phyloP scores from a whole-genome alignment of 2,113 vertebrate species.

The Sakesphorus luctuosus region DNA sequence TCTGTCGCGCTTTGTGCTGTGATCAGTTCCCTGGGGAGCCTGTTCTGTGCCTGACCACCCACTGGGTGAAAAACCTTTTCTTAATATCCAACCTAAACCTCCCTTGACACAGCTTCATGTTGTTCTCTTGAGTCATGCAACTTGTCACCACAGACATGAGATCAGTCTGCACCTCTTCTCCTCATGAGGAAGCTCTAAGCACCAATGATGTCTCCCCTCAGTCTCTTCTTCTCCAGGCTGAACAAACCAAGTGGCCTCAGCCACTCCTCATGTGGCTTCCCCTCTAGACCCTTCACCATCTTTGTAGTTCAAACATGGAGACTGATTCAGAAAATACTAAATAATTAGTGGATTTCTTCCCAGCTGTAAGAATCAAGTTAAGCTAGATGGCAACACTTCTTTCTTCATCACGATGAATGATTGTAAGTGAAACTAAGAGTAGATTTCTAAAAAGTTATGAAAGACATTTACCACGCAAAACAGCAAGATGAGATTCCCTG shows the following conservation, averaged over 20 bases:
- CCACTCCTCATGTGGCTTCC: neutral
- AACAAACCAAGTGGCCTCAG: neutral
- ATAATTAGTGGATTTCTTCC: neutral
- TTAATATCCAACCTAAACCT: neutral
- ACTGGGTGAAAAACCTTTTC: neutral
- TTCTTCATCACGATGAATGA: neutral
- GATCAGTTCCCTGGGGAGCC: neutral
- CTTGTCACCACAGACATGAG: neutral
- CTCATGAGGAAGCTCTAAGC: neutral
- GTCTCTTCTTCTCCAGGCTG: neutral
- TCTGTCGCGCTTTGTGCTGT: neutral
- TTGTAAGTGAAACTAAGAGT: neutral
- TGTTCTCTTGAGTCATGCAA: neutral
- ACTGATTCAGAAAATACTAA: neutral
- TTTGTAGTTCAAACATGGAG: neutral
- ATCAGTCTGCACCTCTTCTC: neutral
- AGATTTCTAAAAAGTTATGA: neutral
- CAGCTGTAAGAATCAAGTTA: neutral
- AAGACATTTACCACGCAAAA: neutral
- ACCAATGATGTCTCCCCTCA: neutral
- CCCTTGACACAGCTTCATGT: neutral
- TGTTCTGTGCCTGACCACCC: neutral
- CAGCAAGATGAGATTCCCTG: neutral
- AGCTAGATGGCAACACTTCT: neutral
- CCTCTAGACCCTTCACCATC: neutral